phyloP scores from a whole-genome alignment of 2,888 invertebrate species.

The Syrphus vitripennis region DNA sequence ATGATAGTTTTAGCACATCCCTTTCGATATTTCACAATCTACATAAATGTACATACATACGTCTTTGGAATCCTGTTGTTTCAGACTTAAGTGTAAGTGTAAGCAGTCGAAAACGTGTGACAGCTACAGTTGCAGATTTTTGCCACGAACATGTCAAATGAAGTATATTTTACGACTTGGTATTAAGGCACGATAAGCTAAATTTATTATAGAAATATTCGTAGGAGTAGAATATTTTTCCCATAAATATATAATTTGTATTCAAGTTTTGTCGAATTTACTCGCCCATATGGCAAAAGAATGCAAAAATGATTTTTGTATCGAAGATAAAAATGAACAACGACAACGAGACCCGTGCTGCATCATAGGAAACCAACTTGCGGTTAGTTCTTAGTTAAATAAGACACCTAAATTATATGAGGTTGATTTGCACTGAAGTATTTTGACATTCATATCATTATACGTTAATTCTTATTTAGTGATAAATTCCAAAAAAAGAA shows the following conservation, averaged over 20 bases:
- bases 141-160: background rate
- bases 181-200: background rate
- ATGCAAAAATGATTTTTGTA: too few relatives aligned
- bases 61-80: background rate
- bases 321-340: too few relatives aligned
- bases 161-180: background rate
- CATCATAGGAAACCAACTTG: too few relatives aligned
- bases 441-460: too few relatives aligned
- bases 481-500: too few relatives aligned
- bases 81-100: background rate
- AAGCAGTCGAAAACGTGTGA: background rate
- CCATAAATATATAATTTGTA: background rate
- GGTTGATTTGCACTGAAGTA: too few relatives aligned
- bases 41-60: too few relatives aligned
- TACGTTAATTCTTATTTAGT: too few relatives aligned
- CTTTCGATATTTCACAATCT: background rate
- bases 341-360: too few relatives aligned
- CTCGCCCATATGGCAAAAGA: background rate
- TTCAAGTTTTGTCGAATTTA: background rate
- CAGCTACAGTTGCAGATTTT: background rate
- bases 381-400: too few relatives aligned
- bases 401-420: too few relatives aligned
- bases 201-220: background rate
- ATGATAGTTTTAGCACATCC: background rate
- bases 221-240: background rate